Conservation (phyloP, 2,888 invertebrate species). For the Pseudococcus viburni region DNA sequence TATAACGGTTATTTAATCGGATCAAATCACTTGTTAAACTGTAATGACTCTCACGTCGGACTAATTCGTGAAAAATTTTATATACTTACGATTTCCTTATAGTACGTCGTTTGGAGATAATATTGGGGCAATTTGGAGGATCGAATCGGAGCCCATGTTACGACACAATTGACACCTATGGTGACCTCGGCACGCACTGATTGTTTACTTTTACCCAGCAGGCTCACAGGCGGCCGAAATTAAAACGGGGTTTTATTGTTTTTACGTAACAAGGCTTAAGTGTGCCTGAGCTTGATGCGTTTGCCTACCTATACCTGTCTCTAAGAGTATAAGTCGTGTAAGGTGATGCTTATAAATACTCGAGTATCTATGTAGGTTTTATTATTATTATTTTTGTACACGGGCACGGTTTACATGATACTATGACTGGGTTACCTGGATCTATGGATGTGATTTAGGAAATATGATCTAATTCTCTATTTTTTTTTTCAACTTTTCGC, state of each 20-base stretch:
- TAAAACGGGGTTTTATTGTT: conserved; percentile 7
- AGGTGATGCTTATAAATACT: background rate
- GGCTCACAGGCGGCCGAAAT: background rate
- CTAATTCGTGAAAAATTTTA: background rate
- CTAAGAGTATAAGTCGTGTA: background rate
- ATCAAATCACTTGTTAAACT: background rate
- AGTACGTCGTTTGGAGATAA: background rate
- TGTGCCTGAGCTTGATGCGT: background rate
- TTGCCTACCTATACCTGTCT: too few species aligned
- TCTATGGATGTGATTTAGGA: background rate
- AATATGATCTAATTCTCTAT: conserved; percentile 21
- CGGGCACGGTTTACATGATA: background rate
- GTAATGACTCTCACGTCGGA: background rate
- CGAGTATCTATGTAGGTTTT: background rate
- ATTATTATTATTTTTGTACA: background rate
- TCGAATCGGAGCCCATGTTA: background rate
- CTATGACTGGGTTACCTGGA: background rate
- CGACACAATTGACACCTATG: conserved; percentile 47
- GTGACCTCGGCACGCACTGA: conserved; percentile 44
- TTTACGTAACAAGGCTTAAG: conserved; percentile 3
- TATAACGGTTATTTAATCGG: background rate
- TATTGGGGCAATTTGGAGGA: background rate
- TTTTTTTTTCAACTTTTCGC: background rate
- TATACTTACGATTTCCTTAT: conserved; percentile 7
- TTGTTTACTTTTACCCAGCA: conserved; percentile 33